phyloP scores from a whole-genome alignment of 2,888 invertebrate genomes.

The Pardosa pseudoannulata region DNA sequence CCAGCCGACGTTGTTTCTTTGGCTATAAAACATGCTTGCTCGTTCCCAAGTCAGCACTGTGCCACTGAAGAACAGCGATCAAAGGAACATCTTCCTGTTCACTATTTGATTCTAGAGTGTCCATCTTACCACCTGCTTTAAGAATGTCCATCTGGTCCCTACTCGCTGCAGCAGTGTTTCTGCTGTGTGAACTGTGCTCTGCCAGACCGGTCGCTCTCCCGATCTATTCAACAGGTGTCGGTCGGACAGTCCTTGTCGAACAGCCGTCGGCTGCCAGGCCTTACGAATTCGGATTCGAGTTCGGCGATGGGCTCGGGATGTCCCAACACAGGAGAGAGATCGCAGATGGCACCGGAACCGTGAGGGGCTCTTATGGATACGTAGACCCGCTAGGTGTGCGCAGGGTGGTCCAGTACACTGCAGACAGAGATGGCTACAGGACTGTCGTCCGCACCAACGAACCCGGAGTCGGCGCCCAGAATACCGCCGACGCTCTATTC shows the following conservation, averaged over 20 bases:
- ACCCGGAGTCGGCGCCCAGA: constrained; percentile 27
- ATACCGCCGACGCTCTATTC: constrained; percentile 19
- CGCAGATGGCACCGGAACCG: constrained; percentile 25
- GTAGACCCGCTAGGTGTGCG: constrained; percentile 22
- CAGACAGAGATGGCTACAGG: constrained; percentile 36
- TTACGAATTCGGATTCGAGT: constrained; percentile 51
- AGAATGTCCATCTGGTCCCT: too few species aligned
- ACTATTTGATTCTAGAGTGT: too few species aligned
- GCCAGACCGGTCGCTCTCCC: neutral
- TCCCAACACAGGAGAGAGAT: constrained; percentile 25
- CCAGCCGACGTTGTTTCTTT: too few species aligned
- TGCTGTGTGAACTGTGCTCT: neutral
- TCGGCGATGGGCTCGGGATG: constrained; percentile 43
- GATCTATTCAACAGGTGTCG: too few species aligned
- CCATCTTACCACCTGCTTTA: too few species aligned
- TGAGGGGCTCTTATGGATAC: constrained; percentile 48
- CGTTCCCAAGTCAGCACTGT: too few species aligned
- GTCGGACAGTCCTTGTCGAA: too few species aligned
- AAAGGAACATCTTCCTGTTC: too few species aligned
- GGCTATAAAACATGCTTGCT: too few species aligned
- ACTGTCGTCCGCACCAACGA: constrained; percentile 44
- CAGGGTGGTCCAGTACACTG: constrained; percentile 48
- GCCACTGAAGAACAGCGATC: too few species aligned
- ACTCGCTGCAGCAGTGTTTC: too few species aligned
- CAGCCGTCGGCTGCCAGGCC: constrained; percentile 31